Conservation (phyloP, 2,113 vertebrate genomes). For the human (Homo sapiens) region DNA sequence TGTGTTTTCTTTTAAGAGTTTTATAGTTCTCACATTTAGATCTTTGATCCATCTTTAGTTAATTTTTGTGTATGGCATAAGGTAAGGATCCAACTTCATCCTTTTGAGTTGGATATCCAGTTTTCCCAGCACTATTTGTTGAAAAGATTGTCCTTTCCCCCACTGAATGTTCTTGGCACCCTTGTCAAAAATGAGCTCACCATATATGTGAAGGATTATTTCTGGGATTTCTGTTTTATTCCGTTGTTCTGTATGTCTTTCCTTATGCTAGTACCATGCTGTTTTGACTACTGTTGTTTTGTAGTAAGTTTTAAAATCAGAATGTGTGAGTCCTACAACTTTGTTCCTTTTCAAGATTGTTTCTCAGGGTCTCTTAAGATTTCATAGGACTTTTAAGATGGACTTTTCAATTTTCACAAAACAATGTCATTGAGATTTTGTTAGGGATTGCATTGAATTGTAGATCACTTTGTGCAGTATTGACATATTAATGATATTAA, state of each 20-base stretch:
- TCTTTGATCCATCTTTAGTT: neutral
- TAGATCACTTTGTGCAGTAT: neutral
- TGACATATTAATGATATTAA: neutral
- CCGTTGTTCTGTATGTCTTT: neutral
- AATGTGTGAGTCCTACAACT: neutral
- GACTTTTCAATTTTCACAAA: neutral
- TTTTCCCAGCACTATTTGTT: conserved; percentile 8
- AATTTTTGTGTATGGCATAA: neutral
- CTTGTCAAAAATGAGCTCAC: neutral
- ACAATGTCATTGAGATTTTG: neutral
- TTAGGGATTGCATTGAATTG: neutral
- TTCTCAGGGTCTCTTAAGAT: neutral
- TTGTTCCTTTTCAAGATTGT: neutral
- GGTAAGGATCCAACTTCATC: neutral
- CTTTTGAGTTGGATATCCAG: neutral
- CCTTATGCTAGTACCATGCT: neutral
- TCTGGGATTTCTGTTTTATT: neutral
- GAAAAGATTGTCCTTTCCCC: neutral
- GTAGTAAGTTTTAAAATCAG: neutral
- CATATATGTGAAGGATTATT: neutral
- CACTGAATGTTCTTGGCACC: neutral
- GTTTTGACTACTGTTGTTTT: neutral
- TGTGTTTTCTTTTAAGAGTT: neutral
- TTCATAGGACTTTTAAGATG: neutral
- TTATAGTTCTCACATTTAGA: neutral